These are phyloP conservation scores for Melikaiella ostensackeni DNA, from an alignment of 2,888 invertebrate genomes.

Conservation along the genomic window DNA sequence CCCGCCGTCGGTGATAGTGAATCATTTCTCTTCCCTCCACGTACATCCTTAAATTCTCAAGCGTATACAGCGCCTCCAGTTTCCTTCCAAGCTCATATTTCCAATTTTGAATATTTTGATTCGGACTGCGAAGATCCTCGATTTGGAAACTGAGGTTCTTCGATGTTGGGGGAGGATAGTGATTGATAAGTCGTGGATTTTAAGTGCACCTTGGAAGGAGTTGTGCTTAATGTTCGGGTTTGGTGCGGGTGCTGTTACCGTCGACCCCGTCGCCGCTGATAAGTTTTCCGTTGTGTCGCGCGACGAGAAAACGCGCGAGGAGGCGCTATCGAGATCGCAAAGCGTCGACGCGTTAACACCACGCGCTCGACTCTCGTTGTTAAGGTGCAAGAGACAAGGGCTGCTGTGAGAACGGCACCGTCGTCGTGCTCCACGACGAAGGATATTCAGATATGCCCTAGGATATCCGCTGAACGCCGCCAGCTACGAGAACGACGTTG, in stretches of 20 bases:
- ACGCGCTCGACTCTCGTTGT: slow-evolving; percentile 14
- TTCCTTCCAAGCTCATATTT: not conserved
- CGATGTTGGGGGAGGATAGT: not conserved
- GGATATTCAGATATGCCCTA: slow-evolving; percentile 33
- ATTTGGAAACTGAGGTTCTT: not conserved
- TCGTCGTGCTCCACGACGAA: slow-evolving; percentile 33
- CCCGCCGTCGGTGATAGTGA: slow-evolving; percentile 45
- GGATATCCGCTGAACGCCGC: slow-evolving; percentile 31
- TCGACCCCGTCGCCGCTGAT: slow-evolving; percentile 29
- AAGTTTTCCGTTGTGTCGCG: slow-evolving; percentile 26
- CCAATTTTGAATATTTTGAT: not conserved
- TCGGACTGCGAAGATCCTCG: not conserved
- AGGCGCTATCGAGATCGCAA: slow-evolving; percentile 33
- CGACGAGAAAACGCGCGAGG: slow-evolving; percentile 33
- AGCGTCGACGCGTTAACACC: slow-evolving; percentile 32
- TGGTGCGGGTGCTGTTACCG: slow-evolving; percentile 20
- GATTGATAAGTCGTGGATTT: not conserved
- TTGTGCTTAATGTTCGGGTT: slow-evolving; percentile 36
- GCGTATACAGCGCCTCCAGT: slow-evolving; percentile 10
- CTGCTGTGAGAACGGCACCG: slow-evolving; percentile 41
- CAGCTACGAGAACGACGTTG: slow-evolving; percentile 27
- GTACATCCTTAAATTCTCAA: not conserved
- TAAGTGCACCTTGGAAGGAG: not conserved
- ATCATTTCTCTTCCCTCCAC: slow-evolving; percentile 22
- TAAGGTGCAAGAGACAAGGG: slow-evolving; percentile 21